Conservation (phyloP, 2,888 invertebrate genomes). For the Entomobrya proxima region DNA sequence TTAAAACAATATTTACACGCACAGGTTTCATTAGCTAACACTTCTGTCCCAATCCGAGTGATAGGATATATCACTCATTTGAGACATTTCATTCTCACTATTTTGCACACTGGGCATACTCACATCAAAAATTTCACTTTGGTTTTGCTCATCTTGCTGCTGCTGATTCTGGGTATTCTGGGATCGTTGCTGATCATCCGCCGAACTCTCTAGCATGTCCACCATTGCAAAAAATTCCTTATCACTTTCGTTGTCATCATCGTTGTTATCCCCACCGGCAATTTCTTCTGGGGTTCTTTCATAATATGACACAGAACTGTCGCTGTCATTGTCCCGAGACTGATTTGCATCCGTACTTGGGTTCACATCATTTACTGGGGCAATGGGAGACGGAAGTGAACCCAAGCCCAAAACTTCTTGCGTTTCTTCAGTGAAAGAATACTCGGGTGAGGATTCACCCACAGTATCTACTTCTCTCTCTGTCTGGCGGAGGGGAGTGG, state of each 20-base stretch:
- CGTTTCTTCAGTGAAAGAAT: conserved; percentile 41
- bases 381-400: neutral
- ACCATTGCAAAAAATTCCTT: neutral
- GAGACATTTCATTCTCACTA: conserved; percentile 23
- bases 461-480: conserved; percentile 1
- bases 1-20: conserved; percentile 4
- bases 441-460: conserved; percentile 45
- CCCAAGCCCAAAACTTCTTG: neutral
- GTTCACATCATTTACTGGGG: neutral
- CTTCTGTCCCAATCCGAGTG: conserved; percentile 17
- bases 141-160: neutral
- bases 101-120: conserved; percentile 43
- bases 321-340: neutral
- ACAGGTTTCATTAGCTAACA: neutral
- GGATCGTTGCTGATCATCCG: neutral
- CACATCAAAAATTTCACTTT: conserved; percentile 37
- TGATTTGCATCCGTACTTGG: neutral
- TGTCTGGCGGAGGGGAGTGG: neutral
- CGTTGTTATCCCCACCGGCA: neutral
- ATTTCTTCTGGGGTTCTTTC: neutral
- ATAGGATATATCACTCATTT: conserved; percentile 35
- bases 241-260: neutral
- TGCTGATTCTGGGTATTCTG: neutral
- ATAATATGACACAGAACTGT: conserved; percentile 1
- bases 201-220: neutral